A percentile compares a stretch with the other conserved stretches of the same genome.
Evolutionary conservation across 2,113 vertebrate genomes (phyloP).

Genomic region (Heterotis niloticus): DNA sequence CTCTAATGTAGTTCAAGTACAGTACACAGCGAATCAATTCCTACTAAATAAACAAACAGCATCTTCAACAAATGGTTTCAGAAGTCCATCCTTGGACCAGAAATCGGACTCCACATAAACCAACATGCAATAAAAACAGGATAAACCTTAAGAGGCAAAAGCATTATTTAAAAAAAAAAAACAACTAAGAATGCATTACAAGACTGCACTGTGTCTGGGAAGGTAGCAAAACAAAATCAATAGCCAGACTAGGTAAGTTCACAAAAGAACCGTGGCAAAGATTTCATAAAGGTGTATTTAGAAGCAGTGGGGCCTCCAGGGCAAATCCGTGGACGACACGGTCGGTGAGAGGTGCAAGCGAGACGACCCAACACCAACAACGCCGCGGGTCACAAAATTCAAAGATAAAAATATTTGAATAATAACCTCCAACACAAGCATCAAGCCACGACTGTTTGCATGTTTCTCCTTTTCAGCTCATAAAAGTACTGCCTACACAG

Average conservation of each 20-base stretch:
- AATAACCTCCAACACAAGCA: slow-evolving; percentile 9
- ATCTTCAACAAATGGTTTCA: neutral
- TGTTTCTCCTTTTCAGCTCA: neutral
- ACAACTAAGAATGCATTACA: neutral
- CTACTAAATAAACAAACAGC: no score
- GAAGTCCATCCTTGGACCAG: neutral
- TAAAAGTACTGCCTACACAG: neutral
- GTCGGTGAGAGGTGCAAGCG: neutral
- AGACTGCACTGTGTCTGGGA: neutral
- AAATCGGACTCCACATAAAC: no score
- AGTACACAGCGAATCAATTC: no score
- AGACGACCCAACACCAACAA: neutral
- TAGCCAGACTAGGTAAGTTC: neutral
- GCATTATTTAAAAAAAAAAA: no score
- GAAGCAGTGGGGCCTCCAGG: neutral
- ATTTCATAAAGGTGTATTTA: neutral
- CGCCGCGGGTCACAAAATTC: neutral
- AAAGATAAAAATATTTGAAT: slow-evolving; percentile 8
- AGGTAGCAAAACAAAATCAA: neutral
- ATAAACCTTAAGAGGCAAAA: no score
- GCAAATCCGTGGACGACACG: neutral
- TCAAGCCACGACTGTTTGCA: neutral
- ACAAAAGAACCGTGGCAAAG: neutral
- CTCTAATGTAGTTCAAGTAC: no score
- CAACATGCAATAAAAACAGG: no score